Percentiles rank a stretch among this genome's conserved stretches.
phyloP scores from a whole-genome alignment of 1,140 invertebrate genomes.

The Apis laboriosa region DNA sequence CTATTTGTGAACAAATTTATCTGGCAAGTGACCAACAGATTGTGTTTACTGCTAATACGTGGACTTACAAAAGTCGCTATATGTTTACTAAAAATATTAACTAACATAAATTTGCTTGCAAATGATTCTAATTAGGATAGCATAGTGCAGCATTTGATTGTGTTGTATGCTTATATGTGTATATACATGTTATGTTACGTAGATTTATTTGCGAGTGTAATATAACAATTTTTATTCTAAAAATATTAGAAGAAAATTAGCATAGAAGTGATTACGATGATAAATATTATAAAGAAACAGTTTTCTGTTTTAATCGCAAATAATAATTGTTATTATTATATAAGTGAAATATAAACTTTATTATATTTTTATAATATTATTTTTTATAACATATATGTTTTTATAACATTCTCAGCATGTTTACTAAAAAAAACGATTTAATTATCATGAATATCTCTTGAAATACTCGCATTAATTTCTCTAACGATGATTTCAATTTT shows the following conservation, averaged over 20 bases:
- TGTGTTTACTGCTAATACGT: slow-evolving; percentile 8
- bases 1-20: slow-evolving; percentile 39
- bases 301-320: neutral
- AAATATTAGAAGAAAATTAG: neutral
- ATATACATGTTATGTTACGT: neutral
- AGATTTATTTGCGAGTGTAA: neutral
- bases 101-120: slow-evolving; percentile 35
- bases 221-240: neutral
- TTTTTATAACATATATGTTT: too few species aligned
- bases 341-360: neutral
- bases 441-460: neutral
- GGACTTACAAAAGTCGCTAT: slow-evolving; percentile 12
- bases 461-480: neutral
- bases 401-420: neutral
- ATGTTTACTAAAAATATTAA: slow-evolving; percentile 27
- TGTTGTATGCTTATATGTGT: neutral
- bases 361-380: neutral
- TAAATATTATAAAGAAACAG: neutral
- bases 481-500: neutral
- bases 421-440: neutral
- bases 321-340: neutral
- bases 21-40: slow-evolving; percentile 34
- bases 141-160: neutral
- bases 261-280: neutral
- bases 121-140: slow-evolving; percentile 40